Evolutionary conservation across 2,797 vertebrate species (phyloP), one percentile per base, ranked within the genome.

Genomic region (Danio tinwini): DNA sequence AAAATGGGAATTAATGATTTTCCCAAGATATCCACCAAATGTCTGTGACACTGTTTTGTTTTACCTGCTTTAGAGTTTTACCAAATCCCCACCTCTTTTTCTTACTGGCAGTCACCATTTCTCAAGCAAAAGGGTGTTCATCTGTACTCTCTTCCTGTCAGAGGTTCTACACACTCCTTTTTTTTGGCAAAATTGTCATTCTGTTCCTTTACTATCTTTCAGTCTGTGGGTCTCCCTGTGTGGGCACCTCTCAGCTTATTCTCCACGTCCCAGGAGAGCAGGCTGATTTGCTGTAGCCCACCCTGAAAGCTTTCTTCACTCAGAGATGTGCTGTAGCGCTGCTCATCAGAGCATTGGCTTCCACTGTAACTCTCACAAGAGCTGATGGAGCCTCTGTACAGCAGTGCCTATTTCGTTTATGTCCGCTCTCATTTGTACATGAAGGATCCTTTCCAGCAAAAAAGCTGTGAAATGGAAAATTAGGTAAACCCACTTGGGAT

Each of bases 61-160:
- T 89, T 88, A 93, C 91, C 91, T 87, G 78, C 63, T 56, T 69
- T 62, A 50, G 70, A 59, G 72, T 65, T 47, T 59, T 55, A 19
- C 56, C 47, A 61, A 67, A 73, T 72, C 47, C 68, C 74, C 70
- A 75, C 52, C 47, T 59, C 9, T 82, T 13, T 73, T 80, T 52
- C 55, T 7, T 58, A 72, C 63, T 19, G 63, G 76, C 67, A 82
- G 78, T 53, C 75, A 70, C 65, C 77, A 45, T 74, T 84, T 58
- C 74, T 58, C 62, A 42, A 16, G 14, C 69, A 80, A n/a, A 55
- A 56, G 50, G 16, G 50, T 62, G 59, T 16, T 62, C 83, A 81
- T 47, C 59, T 65, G 69, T 7, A 47, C 75, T 68, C 61, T 76
- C 47, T 77, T 19, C 44, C 50, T 84, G 40, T 67, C 63, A 44